phyloP scores from a whole-genome alignment of 2,888 invertebrate genomes.

The Biston betularia region DNA sequence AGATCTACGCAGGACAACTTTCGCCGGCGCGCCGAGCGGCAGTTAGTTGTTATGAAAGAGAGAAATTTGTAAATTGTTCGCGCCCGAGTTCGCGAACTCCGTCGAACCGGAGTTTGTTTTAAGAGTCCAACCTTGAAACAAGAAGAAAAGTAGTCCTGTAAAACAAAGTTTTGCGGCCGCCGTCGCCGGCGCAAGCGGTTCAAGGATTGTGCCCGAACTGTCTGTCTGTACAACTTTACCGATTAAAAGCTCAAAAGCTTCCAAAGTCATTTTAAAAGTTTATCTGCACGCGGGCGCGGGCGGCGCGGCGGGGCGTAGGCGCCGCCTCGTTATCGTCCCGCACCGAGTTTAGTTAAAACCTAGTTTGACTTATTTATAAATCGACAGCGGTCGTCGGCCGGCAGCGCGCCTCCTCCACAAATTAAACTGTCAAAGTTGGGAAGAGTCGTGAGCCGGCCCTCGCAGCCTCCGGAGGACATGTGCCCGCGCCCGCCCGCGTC shows the following conservation, averaged over 20 bases:
- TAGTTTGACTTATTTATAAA: conserved; percentile 84
- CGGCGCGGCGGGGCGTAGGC: conserved; percentile 67
- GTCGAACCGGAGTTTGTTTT: conserved; percentile 87
- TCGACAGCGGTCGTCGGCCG: conserved; percentile 73
- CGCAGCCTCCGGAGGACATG: conserved; percentile 60
- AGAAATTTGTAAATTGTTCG: conserved; percentile 88
- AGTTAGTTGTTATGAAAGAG: conserved; percentile 87
- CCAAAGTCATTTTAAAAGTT: conserved; percentile 88
- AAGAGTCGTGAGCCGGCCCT: conserved; percentile 49
- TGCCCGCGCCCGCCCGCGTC: conserved; percentile 53
- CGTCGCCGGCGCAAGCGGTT: conserved; percentile 87
- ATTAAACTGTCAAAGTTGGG: conserved; percentile 79
- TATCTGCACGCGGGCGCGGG: conserved; percentile 82
- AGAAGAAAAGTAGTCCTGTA: conserved; percentile 88
- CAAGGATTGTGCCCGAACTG: conserved; percentile 87
- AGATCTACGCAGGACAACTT: conserved; percentile 87
- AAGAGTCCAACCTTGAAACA: conserved; percentile 88
- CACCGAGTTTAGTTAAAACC: conserved; percentile 81
- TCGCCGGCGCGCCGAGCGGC: conserved; percentile 86
- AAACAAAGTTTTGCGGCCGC: conserved; percentile 87
- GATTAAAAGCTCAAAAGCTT: conserved; percentile 88
- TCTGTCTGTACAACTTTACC: conserved; percentile 87
- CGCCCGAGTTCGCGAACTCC: conserved; percentile 87
- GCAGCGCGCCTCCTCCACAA: conserved; percentile 59
- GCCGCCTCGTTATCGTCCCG: conserved; percentile 77